Evolutionary conservation across 1,140 invertebrate genomes (phyloP).

Genomic region (Musca vetustissima): DNA sequence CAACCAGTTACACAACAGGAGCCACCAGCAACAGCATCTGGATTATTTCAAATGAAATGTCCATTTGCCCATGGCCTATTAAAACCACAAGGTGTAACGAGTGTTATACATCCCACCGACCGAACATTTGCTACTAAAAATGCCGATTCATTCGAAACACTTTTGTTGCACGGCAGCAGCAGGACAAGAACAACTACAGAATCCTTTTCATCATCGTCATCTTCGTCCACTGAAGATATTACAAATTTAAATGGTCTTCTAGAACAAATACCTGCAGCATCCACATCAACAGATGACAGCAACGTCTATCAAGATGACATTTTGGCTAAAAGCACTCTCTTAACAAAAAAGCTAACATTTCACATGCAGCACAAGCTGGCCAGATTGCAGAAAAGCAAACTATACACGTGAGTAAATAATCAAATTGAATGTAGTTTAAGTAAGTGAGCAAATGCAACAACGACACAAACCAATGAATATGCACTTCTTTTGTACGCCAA

Average conservation of each 20-base stretch:
- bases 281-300: not conserved
- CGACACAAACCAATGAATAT: not conserved
- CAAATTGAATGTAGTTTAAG: not conserved
- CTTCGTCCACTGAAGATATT: not conserved
- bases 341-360: conserved; percentile 45
- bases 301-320: conserved; percentile 19
- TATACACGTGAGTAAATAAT: conserved; percentile 42
- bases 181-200: not conserved
- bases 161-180: too few species aligned
- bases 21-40: conserved; percentile 20
- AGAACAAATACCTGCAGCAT: not conserved
- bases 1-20: conserved; percentile 13
- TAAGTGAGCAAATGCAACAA: too few species aligned
- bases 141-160: too few species aligned
- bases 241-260: conserved; percentile 7
- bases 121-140: too few species aligned
- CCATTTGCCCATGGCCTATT: conserved; percentile 13
- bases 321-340: conserved; percentile 48
- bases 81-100: not conserved
- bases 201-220: too few species aligned
- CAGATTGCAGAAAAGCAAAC: conserved; percentile 42
- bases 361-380: conserved; percentile 38
- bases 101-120: not conserved
- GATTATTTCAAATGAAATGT: conserved; percentile 1
- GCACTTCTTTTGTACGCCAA: too few species aligned